Evolutionary conservation across 2,888 invertebrate genomes (phyloP).

Genomic region (Nymphalis polychloros): DNA sequence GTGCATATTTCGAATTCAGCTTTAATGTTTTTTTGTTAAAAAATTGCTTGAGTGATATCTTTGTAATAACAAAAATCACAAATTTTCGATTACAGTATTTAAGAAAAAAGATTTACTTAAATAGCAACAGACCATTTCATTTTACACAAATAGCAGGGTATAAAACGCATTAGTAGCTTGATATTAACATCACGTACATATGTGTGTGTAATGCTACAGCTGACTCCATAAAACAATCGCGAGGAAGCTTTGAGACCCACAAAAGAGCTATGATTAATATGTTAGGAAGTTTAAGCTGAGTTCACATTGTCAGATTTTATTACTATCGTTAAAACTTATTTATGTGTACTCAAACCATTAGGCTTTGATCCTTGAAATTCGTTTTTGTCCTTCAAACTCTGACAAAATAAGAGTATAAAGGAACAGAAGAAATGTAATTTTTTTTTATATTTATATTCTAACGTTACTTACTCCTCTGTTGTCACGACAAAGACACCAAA

Average conservation of each 20-base stretch:
- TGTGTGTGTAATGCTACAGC: constrained; percentile 20
- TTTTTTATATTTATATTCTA: too few species aligned
- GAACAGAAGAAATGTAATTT: too few species aligned
- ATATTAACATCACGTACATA: constrained; percentile 10
- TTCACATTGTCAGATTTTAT: constrained; percentile 12
- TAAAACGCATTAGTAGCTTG: constrained; percentile 18
- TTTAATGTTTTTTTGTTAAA: too few species aligned
- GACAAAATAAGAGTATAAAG: too few species aligned
- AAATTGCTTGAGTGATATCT: too few species aligned
- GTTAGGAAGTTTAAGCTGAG: constrained; percentile 25
- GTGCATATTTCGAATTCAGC: too few species aligned
- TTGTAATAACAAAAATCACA: too few species aligned
- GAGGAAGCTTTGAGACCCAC: constrained; percentile 29
- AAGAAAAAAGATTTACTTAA: background rate
- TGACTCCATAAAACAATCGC: constrained; percentile 33
- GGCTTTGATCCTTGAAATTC: too few species aligned
- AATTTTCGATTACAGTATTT: too few species aligned
- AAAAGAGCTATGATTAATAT: constrained; percentile 39
- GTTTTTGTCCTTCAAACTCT: too few species aligned
- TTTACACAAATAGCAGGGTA: constrained; percentile 1
- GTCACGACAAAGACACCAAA: too few species aligned
- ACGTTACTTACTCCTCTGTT: too few species aligned
- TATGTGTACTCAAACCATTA: background rate
- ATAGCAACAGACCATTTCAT: constrained; percentile 4
- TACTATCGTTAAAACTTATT: constrained; percentile 3